A percentile compares a stretch with the other conserved stretches of the same genome.
Conservation (phyloP, 2,113 vertebrate genomes). For the Furnarius figulus region DNA sequence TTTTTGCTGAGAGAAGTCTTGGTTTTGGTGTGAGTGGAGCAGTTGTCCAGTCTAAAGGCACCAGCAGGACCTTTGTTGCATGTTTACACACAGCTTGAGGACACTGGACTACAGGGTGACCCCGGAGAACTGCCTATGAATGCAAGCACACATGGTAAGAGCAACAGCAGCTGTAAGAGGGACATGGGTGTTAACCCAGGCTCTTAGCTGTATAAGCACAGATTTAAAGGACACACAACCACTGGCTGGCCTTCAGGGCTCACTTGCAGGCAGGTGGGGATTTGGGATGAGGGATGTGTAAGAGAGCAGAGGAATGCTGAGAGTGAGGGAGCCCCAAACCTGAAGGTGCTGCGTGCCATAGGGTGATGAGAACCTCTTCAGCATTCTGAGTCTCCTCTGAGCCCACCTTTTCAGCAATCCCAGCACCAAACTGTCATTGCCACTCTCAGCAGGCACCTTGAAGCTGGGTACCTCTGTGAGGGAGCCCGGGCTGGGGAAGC, state of each 20-base stretch:
- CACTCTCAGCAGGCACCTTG: neutral
- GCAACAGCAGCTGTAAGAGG: neutral
- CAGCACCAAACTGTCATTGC: neutral
- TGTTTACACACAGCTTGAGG: neutral
- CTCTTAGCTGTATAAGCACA: neutral
- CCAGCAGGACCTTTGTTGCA: neutral
- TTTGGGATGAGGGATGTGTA: neutral
- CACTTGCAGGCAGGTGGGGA: neutral
- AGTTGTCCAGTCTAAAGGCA: neutral
- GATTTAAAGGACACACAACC: neutral
- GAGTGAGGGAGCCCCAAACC: neutral
- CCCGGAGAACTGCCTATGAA: neutral
- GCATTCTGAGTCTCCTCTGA: neutral
- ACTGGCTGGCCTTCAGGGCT: neutral
- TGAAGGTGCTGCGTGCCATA: accelerated
- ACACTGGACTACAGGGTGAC: neutral
- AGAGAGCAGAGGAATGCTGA: neutral
- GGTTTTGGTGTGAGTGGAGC: neutral
- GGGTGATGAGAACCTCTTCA: neutral
- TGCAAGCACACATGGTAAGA: neutral
- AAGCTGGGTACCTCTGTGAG: neutral
- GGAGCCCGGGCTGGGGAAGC: neutral
- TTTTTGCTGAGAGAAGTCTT: neutral
- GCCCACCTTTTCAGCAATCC: neutral
- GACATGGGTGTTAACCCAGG: neutral